Base-by-base conservation (phyloP, 2,113 vertebrate genomes). In the Pseudolaguvia tuberculata region DNA sequence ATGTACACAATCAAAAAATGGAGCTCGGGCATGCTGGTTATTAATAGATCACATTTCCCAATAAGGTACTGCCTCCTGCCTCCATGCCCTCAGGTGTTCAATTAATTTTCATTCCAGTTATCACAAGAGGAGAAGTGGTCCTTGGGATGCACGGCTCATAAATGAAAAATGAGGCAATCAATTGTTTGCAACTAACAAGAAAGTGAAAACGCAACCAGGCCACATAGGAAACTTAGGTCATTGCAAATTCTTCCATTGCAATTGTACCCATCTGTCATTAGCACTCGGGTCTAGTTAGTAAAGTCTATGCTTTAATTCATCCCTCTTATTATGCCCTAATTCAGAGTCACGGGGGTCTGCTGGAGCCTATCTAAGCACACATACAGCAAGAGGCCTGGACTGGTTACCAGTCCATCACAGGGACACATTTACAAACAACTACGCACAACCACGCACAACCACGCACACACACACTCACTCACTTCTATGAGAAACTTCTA, bases 41-140 rank as follows among this genome's bases (percentile, higher is more conserved):
- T 70, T 70, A 76, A 76, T 76, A 70, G 75, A 75, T 39, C 56
- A 70, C 58, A 27, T 61, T 65, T 9, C 6, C 78, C 70, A 73
- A 68, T 67, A 73, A 66, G 42, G 45, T 61, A 50, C 29, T 35
- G 31, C 31, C 72, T 39, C 59, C 29, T 25, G 69, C 52, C 48
- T 21, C 13, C 47, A 6, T 72, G 52, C 31, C 69, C 73, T 66
- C 62, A 67, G 73, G 68, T 67, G 73, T 39, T 56, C 68, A 56
- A 75, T 75, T 79, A 71, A 76, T 72, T 67, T 58, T 47, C 71
- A 74, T 69, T 70, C 56, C 65, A 62, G 53, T 73, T 74, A 53
- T 47, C 42, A 62, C 52, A 62, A 50, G 31, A 17, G 14, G 52
- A 42, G 31, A 61, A 57, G 15, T 17, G 13, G 66, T 61, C 47